phyloP scores from a whole-genome alignment of 92 coral and sea anemone species.

The Umimayanthus chanpuru region DNA sequence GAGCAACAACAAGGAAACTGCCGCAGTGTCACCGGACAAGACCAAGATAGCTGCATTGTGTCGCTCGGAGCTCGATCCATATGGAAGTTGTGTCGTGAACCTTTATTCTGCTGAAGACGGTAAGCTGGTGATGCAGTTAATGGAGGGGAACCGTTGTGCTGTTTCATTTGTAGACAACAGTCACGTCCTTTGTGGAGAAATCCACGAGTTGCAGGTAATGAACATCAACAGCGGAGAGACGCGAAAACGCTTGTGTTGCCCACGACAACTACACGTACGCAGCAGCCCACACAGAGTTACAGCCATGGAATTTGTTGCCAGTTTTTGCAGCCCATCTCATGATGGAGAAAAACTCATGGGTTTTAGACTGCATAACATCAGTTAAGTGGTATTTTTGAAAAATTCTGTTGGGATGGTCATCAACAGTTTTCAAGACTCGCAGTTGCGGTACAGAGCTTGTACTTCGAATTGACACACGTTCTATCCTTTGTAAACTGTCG shows the following conservation, averaged over 20 bases:
- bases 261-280: background rate
- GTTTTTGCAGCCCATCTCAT: background rate
- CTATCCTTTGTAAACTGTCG: background rate
- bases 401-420: background rate
- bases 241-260: conserved; percentile 16
- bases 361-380: conserved; percentile 22
- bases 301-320: conserved; percentile 26
- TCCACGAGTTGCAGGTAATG: background rate
- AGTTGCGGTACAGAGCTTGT: background rate
- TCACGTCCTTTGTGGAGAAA: conserved; percentile 25
- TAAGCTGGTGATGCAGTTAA: conserved; percentile 11
- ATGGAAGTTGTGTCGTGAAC: background rate
- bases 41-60: conserved; percentile 31
- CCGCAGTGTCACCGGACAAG: conserved; percentile 24
- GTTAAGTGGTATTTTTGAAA: background rate
- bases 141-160: conserved; percentile 8
- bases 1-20: conserved; percentile 23
- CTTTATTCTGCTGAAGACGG: conserved; percentile 35
- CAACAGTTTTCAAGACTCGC: background rate
- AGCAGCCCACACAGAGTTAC: conserved; percentile 6
- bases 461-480: no score
- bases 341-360: conserved; percentile 6
- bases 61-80: background rate
- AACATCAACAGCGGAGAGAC: conserved; percentile 4
- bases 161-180: conserved; percentile 37